These are phyloP conservation scores for Austrofundulus limnaeus DNA, from an alignment of 2,113 vertebrate species.

Conservation along the genomic window DNA sequence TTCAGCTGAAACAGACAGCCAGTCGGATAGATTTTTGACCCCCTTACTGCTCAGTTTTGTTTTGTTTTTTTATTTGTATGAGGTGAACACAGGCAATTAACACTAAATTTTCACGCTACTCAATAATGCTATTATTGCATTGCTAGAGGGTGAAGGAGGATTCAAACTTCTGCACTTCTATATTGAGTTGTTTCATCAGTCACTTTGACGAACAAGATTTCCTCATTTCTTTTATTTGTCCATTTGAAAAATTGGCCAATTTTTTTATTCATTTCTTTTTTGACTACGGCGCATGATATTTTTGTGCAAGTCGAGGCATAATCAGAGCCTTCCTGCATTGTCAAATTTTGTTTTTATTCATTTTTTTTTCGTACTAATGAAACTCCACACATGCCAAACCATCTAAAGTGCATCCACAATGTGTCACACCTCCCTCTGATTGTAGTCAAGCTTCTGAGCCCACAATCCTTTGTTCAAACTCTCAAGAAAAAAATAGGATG, in stretches of 20 bases:
- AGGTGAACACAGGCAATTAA: slow-evolving; percentile 58
- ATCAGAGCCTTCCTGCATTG: slow-evolving; percentile 32
- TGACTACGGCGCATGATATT: slow-evolving; percentile 6
- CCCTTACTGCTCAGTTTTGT: slow-evolving; percentile 41
- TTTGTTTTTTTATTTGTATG: slow-evolving; percentile 32
- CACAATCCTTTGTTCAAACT: slow-evolving; percentile 63
- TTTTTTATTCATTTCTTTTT: slow-evolving; percentile 18
- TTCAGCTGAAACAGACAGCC: slow-evolving; percentile 57
- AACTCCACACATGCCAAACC: slow-evolving; percentile 24
- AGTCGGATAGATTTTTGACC: slow-evolving; percentile 49
- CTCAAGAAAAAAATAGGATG: slow-evolving; percentile 82
- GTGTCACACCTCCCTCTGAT: slow-evolving; percentile 70
- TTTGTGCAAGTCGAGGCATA: slow-evolving; percentile 16
- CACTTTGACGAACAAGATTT: slow-evolving; percentile 44
- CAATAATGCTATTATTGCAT: slow-evolving; percentile 16
- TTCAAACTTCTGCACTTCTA: slow-evolving; percentile 53
- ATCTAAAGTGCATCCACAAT: slow-evolving; percentile 79
- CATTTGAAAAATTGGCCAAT: slow-evolving; percentile 35
- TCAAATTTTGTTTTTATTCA: background rate
- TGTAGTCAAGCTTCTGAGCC: slow-evolving; percentile 55
- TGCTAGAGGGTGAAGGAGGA: slow-evolving; percentile 27
- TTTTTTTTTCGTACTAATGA: slow-evolving; percentile 14
- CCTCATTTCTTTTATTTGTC: slow-evolving; percentile 17
- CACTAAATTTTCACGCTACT: slow-evolving; percentile 70
- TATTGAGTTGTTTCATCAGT: slow-evolving; percentile 48